Base-by-base conservation (phyloP, 2,888 invertebrate species). In the Papilio gigon region DNA sequence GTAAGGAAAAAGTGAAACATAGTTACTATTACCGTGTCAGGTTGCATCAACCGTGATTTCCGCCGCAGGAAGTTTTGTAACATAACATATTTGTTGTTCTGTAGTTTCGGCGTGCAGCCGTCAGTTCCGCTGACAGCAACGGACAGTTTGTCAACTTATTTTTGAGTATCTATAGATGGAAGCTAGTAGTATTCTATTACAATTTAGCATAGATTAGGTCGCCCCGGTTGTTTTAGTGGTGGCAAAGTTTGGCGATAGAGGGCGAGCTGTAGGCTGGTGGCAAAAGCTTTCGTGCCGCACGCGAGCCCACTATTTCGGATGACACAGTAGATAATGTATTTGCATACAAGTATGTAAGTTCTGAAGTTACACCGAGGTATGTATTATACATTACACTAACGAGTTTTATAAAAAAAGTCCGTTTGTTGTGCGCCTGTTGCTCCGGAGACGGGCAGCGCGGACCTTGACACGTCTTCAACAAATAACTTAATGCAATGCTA, bases 391-490 rank as follows among this genome's bases (percentile, higher is more conserved):
- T 25, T 22, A 22, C 22, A 22, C 12, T 25, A 22, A 50, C 14
- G 17, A 11, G 22, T 25, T 9, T 14, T 12, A 14, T 37, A 11
- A 1, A 35, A 37, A 37, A 8, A 20, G 25, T 11, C 17, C 9
- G 33, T 37, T 58, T 65, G 65, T 65, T 42, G 56, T 42, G 8
- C 6, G 22, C 27, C 20, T 22, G 65, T 56, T 65, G 56, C 65
- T 65, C 33, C 27, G 56, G 25, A 56, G 14, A 40, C 27, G 35
- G 4, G 25, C 14, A 0, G 20, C 20, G 14, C 5, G 25, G 14
- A 53, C 65, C 65, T 56, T 65, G 42, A 42, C 17, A 20, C 37
- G 47, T 65, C 40, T 27, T 65, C 37, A 35, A 53, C 53, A 56
- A 40, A 64, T 53, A 64, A 56, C 53, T 50, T 40, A 27, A 17